Base-by-base conservation (phyloP, 2,113 vertebrate genomes). In the Barnardius zonarius region DNA sequence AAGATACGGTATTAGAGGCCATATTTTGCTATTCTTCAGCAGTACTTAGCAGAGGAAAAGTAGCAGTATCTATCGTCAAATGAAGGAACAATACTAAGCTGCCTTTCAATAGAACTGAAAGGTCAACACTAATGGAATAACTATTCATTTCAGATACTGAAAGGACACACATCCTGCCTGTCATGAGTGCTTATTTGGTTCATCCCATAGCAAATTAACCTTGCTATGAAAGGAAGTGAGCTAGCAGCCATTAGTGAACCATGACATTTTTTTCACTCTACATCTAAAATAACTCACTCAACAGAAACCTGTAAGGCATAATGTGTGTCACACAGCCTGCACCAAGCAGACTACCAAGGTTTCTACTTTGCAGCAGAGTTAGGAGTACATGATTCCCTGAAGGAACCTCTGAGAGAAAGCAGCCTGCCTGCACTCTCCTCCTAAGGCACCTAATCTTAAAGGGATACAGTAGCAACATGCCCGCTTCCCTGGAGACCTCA, bases 381-480 rank as follows among this genome's bases (percentile, higher is more conserved):
- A 33, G 41, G 15, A 70, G 20, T 8, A 17, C 16, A 3, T 0
- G 7, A 33, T 33, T 52, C 11, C n/a, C 28, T 41, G 15, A 61
- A 79, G 30, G 17, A 80, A 44, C 3, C 41, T 25, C 13, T 10
- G 16, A 52, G 31, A 66, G 27, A 83, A 37, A 28, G 46, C 46
- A 68, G 6, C 5, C 30, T 52, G 63, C 23, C 16, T 39, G 17
- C 31, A 48, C 12, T 49, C 15, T 4, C 9, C 31, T 49, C 31
- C 25, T n/a, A 63, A 35, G 11, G 46, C 1, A 3, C 4, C 44
- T 49, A 16, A 52, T 73, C 66, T 30, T 52, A 43, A 46, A 10
- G 8, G 28, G 55, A 27, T 7, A 19, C 5, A 63, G 23, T 0
- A 68, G 25, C 35, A 51, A 14, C 0, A 1, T 14, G n/a, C 37